Evolutionary conservation across 2,113 vertebrate genomes (phyloP).

Genomic region (Oenanthe melanoleuca): DNA sequence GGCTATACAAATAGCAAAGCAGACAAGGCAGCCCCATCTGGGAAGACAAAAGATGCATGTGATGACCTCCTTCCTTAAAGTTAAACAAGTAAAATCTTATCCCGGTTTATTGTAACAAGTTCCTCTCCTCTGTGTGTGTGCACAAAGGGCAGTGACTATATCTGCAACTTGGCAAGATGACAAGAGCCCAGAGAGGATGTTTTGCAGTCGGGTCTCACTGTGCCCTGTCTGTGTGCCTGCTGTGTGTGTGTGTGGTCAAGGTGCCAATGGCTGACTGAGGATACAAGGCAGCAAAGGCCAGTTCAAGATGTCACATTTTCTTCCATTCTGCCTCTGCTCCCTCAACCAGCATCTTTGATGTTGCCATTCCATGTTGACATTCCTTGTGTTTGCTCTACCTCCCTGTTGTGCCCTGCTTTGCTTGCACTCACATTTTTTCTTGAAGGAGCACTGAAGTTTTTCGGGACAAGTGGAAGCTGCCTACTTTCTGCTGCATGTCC

Average conservation of each 20-base stretch:
- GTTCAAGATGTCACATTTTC: not conserved
- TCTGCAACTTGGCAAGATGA: not conserved
- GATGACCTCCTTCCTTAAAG: not conserved
- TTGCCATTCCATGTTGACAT: not conserved
- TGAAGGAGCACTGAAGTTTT: not conserved
- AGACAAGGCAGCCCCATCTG: slow-evolving; percentile 2
- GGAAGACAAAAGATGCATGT: not conserved
- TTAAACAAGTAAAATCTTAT: slow-evolving; percentile 7
- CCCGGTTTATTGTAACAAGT: not conserved
- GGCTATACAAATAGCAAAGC: slow-evolving; percentile 32
- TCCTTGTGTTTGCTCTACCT: not conserved
- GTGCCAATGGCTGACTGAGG: not conserved
- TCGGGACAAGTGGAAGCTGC: not conserved
- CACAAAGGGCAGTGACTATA: not conserved
- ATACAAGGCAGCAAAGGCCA: not conserved
- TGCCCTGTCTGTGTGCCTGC: not conserved
- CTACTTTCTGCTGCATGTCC: not conserved
- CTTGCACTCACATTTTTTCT: not conserved
- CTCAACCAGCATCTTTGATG: not conserved
- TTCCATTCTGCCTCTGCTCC: not conserved
- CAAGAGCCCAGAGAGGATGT: not conserved
- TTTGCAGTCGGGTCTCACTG: not conserved
- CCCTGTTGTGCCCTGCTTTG: not conserved
- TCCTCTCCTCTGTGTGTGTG: not conserved
- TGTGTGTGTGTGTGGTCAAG: not conserved